Percentiles rank a stretch among this genome's conserved stretches.
These are phyloP conservation scores for Cherax quadricarinatus DNA, from an alignment of 1,140 invertebrate species.

Conservation along the genomic window DNA sequence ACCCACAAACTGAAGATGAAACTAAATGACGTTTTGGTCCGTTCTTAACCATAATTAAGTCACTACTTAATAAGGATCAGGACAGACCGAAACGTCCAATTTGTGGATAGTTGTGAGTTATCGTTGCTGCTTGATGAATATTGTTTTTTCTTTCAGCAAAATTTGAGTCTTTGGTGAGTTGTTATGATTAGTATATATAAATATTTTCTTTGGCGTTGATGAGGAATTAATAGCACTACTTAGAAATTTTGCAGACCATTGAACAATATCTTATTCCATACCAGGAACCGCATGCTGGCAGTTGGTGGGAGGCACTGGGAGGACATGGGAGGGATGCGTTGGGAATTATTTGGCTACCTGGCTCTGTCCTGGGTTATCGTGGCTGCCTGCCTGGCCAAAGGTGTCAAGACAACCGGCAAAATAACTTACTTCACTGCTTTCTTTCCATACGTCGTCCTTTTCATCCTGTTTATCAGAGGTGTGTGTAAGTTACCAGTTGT, in stretches of 20 bases:
- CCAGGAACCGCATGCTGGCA: constrained; percentile 67
- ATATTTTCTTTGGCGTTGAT: neutral
- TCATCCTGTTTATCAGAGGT: constrained; percentile 89
- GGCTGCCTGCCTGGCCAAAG: constrained; percentile 97
- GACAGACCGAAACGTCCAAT: too few species aligned
- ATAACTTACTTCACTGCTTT: constrained; percentile 93
- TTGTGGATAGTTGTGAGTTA: too few species aligned
- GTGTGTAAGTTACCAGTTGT: neutral
- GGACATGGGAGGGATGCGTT: constrained; percentile 91
- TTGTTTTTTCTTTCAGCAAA: too few species aligned
- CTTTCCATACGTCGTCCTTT: constrained; percentile 92
- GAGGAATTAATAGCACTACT: neutral
- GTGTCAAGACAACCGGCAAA: constrained; percentile 98
- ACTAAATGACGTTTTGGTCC: neutral
- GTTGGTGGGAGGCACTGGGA: constrained; percentile 86
- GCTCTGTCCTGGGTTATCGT: constrained; percentile 95
- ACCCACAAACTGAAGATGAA: neutral
- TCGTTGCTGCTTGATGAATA: too few species aligned
- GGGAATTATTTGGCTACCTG: constrained; percentile 93
- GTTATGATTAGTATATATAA: too few species aligned
- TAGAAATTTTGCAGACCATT: neutral
- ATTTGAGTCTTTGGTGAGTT: too few species aligned
- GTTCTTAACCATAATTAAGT: too few species aligned
- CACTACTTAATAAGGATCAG: too few species aligned
- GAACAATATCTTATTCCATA: neutral